A percentile compares a stretch with the other conserved stretches of the same genome.
Conservation (phyloP, 2,888 invertebrate species). For the Hyles lineata region DNA sequence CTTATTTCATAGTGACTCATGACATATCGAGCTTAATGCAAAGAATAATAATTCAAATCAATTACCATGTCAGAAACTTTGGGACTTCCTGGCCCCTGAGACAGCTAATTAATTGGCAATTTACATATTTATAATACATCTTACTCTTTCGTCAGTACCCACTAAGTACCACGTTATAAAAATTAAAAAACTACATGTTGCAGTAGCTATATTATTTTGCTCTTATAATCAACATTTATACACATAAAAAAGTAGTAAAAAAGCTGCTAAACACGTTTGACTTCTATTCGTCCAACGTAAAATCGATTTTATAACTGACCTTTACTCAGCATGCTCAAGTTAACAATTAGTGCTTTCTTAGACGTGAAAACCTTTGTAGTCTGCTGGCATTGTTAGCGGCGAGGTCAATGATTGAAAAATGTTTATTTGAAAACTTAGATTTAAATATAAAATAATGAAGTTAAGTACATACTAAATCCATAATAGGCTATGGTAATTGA, state of each 20-base stretch:
- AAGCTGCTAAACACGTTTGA: background rate
- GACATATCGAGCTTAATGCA: background rate
- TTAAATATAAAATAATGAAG: too few species aligned
- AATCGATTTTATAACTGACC: conserved; percentile 4
- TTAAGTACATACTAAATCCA: too few species aligned
- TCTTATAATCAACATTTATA: too few species aligned
- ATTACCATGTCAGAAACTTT: background rate
- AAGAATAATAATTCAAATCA: background rate
- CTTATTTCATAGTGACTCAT: background rate
- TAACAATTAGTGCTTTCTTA: background rate
- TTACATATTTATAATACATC: too few species aligned
- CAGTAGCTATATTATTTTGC: too few species aligned
- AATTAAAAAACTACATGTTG: too few species aligned
- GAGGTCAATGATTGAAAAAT: conserved; percentile 5
- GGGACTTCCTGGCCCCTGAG: background rate
- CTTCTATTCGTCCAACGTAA: background rate
- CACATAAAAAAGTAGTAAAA: too few species aligned
- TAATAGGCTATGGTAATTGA: too few species aligned
- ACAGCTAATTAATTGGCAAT: too few species aligned
- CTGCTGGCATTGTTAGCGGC: background rate
- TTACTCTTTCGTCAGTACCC: too few species aligned
- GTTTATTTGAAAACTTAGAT: too few species aligned
- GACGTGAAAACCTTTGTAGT: conserved; percentile 1
- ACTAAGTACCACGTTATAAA: too few species aligned
- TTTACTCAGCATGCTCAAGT: background rate